A percentile compares a stretch with the other conserved stretches of the same genome.
phyloP scores from a whole-genome alignment of 2,888 invertebrate genomes.

The Chymomyza procnemis region DNA sequence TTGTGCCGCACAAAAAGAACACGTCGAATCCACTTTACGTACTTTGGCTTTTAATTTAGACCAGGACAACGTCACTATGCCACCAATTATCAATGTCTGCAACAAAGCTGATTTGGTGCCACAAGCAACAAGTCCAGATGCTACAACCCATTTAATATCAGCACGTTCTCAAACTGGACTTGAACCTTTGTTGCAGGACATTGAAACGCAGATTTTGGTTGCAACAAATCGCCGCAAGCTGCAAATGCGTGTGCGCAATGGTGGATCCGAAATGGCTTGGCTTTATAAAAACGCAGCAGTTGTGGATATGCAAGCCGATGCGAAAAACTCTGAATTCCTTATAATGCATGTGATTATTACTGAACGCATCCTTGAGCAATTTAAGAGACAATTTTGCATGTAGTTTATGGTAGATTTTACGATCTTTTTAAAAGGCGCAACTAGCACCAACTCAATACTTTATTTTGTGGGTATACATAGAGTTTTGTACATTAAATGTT shows the following conservation, averaged over 20 bases:
- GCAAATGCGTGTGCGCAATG: constrained; percentile 81
- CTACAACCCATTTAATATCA: constrained; percentile 78
- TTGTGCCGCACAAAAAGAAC: constrained; percentile 82
- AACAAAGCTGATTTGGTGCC: constrained; percentile 85
- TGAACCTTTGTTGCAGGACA: constrained; percentile 63
- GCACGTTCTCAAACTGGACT: constrained; percentile 79
- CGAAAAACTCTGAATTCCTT: constrained; percentile 80
- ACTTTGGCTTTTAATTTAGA: constrained; percentile 78
- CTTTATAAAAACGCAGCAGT: constrained; percentile 84
- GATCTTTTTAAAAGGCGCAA: constrained; percentile 42
- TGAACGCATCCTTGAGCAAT: constrained; percentile 80
- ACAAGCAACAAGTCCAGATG: constrained; percentile 4
- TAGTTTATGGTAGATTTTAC: constrained; percentile 6
- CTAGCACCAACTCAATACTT: constrained; percentile 39
- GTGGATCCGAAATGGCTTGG: constrained; percentile 82
- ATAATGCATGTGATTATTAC: constrained; percentile 82
- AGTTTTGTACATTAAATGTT: background rate
- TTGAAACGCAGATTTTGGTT: constrained; percentile 79
- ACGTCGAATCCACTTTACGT: constrained; percentile 84
- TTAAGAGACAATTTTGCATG: constrained; percentile 78
- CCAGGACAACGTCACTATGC: constrained; percentile 49
- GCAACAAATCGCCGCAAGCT: constrained; percentile 80
- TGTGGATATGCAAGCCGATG: constrained; percentile 79
- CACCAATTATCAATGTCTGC: constrained; percentile 83
- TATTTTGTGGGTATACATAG: constrained; percentile 17